Evolutionary conservation across 2,113 vertebrate species (phyloP).

Genomic region (Micromys minutus): DNA sequence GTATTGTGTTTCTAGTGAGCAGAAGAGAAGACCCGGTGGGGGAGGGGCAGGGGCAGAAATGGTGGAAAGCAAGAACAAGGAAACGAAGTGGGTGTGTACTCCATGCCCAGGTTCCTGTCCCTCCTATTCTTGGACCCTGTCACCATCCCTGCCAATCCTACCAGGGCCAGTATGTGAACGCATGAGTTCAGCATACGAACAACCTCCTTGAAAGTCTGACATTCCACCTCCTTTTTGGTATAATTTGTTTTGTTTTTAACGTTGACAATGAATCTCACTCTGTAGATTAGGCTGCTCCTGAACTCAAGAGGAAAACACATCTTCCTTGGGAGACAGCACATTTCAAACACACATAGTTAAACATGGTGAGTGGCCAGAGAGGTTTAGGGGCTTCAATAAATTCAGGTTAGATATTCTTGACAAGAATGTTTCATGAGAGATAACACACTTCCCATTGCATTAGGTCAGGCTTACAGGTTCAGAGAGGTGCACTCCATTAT

Average conservation of each 20-base stretch:
- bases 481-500: too few relatives aligned
- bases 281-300: background rate
- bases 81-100: too few relatives aligned
- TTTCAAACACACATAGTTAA: constrained; percentile 8
- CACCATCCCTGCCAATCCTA: background rate
- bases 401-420: background rate
- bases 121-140: background rate
- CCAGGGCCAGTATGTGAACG: background rate
- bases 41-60: background rate
- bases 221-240: background rate
- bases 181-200: background rate
- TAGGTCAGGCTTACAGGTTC: too few relatives aligned
- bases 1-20: background rate
- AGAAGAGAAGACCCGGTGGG: background rate
- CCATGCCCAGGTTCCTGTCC: too few relatives aligned
- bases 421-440: background rate
- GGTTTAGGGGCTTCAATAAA: background rate
- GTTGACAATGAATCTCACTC: background rate
- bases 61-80: background rate
- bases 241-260: background rate
- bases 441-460: background rate
- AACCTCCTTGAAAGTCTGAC: background rate
- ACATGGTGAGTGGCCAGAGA: background rate
- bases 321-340: background rate
- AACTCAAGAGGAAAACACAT: background rate